Base-by-base conservation (phyloP, 2,797 vertebrate genomes). In the Toxotes lorentzi region DNA sequence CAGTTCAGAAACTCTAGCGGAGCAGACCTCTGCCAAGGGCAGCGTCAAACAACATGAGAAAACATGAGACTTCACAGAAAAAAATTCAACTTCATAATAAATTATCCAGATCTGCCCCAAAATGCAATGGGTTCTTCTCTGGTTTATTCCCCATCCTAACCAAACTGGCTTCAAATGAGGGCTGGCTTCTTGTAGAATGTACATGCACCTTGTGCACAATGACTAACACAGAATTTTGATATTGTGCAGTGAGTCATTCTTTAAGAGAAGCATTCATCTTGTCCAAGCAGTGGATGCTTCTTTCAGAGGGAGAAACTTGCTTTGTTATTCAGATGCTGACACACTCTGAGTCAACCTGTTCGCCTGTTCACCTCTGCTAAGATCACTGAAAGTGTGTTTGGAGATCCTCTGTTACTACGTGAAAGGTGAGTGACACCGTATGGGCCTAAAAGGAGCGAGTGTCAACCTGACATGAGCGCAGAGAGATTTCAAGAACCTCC, bases 271-370 rank as follows among this genome's bases (percentile, higher is more conserved):
- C 59, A 64, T 70, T 85, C 27, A 59, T 68, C 72, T 45, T 16
- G 43, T 56, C 30, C 35, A 56, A 51, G 38, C 41, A 5, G 4
- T 5, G 53, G 1, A 2, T 23, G 5, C 54, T 21, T 67, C 38
- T 43, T 47, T 78, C 16, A 61, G 11, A 11, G 51, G 40, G 14
- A 54, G 50, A 79, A 68, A 75, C 58, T 3, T 19, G 30, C 73
- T 84, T 76, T 78, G 74, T 76, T 75, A 11, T 82, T 66, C 48
- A 34, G 50, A 72, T 51, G 62, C 34, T 51, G 72, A 66, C 85
- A 82, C 88, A 75, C 84, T 80, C 58, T 84, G 64, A 63, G 77
- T 85, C 64, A 78, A 82, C 71, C 54, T 56, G 48, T 66, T 5
- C 0, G n/a, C 7, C 23, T 48, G 9, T 56, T 50, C 9, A 2